These are phyloP conservation scores for Bubo blakistoni DNA, from an alignment of 2,113 vertebrate genomes.

Conservation along the genomic window DNA sequence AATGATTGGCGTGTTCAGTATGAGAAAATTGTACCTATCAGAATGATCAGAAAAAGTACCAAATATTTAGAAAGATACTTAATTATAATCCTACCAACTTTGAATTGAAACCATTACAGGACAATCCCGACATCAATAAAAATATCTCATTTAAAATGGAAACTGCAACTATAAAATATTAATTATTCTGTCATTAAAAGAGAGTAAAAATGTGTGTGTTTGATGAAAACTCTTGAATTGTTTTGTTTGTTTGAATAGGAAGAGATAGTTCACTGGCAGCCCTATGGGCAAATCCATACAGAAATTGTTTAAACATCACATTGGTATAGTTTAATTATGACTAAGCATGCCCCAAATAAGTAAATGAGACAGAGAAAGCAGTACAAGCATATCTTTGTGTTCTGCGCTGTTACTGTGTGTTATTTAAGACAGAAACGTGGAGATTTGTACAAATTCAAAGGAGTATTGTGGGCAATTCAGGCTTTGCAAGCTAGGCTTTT, in stretches of 20 bases:
- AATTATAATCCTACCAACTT: background rate
- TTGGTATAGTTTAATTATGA: constrained; percentile 48
- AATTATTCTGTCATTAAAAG: background rate
- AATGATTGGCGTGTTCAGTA: background rate
- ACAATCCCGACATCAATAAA: background rate
- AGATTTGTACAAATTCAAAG: background rate
- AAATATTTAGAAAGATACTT: background rate
- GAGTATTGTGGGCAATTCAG: background rate
- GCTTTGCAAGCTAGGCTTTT: background rate
- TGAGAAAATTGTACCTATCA: background rate
- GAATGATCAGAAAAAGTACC: background rate
- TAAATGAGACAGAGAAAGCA: constrained; percentile 4
- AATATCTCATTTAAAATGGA: constrained; percentile 18
- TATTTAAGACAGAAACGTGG: background rate
- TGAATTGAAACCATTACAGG: background rate
- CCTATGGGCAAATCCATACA: constrained; percentile 1
- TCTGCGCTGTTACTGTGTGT: background rate
- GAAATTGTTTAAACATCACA: constrained; percentile 17
- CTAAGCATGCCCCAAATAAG: background rate
- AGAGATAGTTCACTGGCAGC: background rate
- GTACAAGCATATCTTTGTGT: background rate
- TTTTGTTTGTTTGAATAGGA: background rate
- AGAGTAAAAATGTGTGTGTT: background rate
- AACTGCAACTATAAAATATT: background rate
- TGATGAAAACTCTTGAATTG: background rate